Percentiles rank a stretch among this genome's conserved stretches.
Evolutionary conservation across 2,797 vertebrate genomes (phyloP).

Genomic region (Eulemur albifrons): DNA sequence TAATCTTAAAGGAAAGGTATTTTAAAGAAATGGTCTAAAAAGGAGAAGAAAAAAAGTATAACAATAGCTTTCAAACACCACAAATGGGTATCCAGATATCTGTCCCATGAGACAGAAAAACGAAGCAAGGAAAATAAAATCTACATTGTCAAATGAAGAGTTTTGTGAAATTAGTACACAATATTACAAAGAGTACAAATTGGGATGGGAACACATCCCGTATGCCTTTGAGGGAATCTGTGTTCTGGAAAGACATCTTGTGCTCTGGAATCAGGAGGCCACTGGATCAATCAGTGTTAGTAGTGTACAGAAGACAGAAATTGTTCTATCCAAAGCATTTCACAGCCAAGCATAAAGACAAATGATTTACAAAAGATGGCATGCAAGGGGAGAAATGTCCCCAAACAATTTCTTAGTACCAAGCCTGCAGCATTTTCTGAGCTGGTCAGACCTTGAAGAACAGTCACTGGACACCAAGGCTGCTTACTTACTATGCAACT

Average conservation of each 20-base stretch:
- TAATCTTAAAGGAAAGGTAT: conserved; percentile 20
- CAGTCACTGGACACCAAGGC: conserved; percentile 52
- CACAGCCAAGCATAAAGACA: conserved; percentile 35
- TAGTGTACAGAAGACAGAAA: background rate
- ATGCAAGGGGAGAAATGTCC: background rate
- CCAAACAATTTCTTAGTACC: background rate
- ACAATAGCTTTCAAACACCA: background rate
- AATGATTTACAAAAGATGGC: background rate
- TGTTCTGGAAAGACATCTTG: background rate
- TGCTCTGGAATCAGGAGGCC: background rate
- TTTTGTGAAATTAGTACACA: background rate
- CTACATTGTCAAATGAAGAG: background rate
- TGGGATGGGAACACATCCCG: background rate
- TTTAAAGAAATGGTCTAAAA: background rate
- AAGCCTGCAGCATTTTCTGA: background rate
- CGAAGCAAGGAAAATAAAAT: background rate
- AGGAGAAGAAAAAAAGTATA: background rate
- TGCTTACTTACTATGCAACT: conserved; percentile 91
- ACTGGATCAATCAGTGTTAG: background rate
- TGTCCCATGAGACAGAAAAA: background rate
- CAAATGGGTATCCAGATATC: background rate
- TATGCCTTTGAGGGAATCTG: background rate
- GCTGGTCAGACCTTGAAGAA: background rate
- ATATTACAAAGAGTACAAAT: background rate
- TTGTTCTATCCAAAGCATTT: background rate